Evolutionary conservation across 2,113 vertebrate genomes (phyloP), one percentile per base, ranked within the genome.

Genomic region (Elephantulus edwardii): DNA sequence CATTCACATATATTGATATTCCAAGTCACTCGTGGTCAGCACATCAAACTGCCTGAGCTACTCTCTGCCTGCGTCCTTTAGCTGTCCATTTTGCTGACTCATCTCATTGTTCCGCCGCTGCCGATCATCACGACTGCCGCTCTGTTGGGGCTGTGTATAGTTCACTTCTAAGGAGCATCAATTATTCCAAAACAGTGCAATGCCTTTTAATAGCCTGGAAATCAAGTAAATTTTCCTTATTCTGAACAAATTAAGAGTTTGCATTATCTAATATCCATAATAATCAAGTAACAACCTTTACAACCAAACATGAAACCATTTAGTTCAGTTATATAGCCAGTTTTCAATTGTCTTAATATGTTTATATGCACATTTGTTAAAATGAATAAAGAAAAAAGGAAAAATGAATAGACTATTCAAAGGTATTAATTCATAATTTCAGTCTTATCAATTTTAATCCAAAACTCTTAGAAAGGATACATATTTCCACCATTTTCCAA

Each of bases 201-300:
- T 80, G 35, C 26, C 20, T 79, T 87, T 93, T 94, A 9, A 10
- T 75, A 75, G 28, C 13, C 58, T 70, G 30, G 6, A 14, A 91
- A 84, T 78, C 50, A 62, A 3, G n/a, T 48, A 93, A 91, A 76
- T 16, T 58, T 33, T 80, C 76, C 44, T 3, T 81, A 75, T 78
- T 44, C 52, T 85, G 12, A 95, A 89, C 48, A 91, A 82, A 86
- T 87, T 33, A 91, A 93, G 44, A 66, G 20, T 83, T 33, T 83
- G 3, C 50, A 48, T 70, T 48, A 50, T n/a, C 35, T 28, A 90
- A 93, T 38, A 35, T 22, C 72, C 42, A 90, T 76, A 8, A 86
- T 83, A 82, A 87, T 84, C 46, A 91, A 85, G 82, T 20, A 35
- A 35, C 62, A 93, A 62, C 3, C 19, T 71, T 74, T 83, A 8